These are phyloP conservation scores for Atrina japonica DNA, from an alignment of 2,888 invertebrate genomes.

Conservation along the genomic window DNA sequence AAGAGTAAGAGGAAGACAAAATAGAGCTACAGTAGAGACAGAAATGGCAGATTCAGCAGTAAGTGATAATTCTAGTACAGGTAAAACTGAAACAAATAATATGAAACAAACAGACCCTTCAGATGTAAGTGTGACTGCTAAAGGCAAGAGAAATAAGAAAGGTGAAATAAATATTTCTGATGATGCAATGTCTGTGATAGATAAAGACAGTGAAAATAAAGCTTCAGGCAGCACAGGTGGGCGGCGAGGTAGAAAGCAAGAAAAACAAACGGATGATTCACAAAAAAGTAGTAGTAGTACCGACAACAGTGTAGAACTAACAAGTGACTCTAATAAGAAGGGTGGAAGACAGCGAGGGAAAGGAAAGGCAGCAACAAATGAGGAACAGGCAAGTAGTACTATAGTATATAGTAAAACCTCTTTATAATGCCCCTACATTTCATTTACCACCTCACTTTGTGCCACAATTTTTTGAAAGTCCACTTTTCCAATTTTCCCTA, in stretches of 20 bases:
- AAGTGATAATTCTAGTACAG: constrained; percentile 1
- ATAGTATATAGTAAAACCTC: no score
- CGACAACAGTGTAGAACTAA: background rate
- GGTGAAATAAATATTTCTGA: background rate
- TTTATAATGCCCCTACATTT: no score
- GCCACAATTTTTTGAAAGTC: no score
- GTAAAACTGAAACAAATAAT: background rate
- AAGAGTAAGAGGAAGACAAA: background rate
- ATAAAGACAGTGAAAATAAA: background rate
- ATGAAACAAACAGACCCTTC: constrained; percentile 6
- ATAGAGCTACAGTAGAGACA: background rate
- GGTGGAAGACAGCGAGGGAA: constrained; percentile 17
- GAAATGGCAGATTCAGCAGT: no score
- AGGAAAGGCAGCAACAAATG: constrained; percentile 34
- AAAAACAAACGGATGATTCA: background rate
- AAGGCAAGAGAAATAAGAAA: background rate
- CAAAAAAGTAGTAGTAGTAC: background rate
- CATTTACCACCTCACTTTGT: no score
- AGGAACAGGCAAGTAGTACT: background rate
- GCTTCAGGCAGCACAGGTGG: no score
- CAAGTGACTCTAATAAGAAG: background rate
- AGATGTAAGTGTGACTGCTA: background rate
- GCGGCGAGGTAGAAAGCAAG: background rate
- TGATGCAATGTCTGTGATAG: background rate
- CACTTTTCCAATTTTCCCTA: no score